These are phyloP conservation scores for Camponotus floridanus DNA, from an alignment of 1,140 invertebrate species.

Conservation along the genomic window DNA sequence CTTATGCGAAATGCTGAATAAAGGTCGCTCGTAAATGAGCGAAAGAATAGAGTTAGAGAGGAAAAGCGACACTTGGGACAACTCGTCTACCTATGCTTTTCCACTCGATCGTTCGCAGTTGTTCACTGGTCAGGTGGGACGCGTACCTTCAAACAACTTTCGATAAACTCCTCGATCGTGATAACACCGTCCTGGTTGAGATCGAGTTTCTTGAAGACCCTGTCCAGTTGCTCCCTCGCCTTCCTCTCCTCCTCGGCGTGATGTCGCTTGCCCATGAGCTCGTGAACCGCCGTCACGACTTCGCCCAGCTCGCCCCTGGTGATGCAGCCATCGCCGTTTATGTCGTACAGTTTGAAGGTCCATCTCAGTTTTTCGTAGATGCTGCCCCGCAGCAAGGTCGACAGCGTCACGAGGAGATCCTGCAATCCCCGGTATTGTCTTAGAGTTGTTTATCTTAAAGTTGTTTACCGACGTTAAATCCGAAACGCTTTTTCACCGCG, in stretches of 20 bases:
- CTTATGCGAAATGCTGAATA: neutral
- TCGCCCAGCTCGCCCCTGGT: constrained; percentile 95
- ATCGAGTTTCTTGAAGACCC: constrained; percentile 96
- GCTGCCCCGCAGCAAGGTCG: constrained; percentile 94
- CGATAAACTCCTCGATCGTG: constrained; percentile 98
- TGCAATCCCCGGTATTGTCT: constrained; percentile 83
- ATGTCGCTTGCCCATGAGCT: constrained; percentile 93
- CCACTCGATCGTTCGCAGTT: neutral
- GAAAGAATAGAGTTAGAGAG: too few species aligned
- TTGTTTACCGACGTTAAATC: constrained; percentile 4
- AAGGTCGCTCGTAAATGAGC: neutral
- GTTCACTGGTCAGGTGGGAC: constrained; percentile 7
- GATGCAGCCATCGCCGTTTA: constrained; percentile 98
- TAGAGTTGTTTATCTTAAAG: neutral
- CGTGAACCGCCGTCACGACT: constrained; percentile 96
- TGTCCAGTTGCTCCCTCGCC: constrained; percentile 93
- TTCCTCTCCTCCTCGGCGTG: constrained; percentile 92
- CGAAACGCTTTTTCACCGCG: neutral
- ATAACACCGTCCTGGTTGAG: constrained; percentile 97
- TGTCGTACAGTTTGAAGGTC: constrained; percentile 98
- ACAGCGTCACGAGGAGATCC: constrained; percentile 96
- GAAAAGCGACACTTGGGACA: neutral
- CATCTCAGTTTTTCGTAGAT: constrained; percentile 96
- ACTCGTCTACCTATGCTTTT: neutral
- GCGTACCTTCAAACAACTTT: constrained; percentile 95